Evolutionary conservation across 2,888 invertebrate genomes (phyloP).

Genomic region (Phoenoteleia sp.): DNA sequence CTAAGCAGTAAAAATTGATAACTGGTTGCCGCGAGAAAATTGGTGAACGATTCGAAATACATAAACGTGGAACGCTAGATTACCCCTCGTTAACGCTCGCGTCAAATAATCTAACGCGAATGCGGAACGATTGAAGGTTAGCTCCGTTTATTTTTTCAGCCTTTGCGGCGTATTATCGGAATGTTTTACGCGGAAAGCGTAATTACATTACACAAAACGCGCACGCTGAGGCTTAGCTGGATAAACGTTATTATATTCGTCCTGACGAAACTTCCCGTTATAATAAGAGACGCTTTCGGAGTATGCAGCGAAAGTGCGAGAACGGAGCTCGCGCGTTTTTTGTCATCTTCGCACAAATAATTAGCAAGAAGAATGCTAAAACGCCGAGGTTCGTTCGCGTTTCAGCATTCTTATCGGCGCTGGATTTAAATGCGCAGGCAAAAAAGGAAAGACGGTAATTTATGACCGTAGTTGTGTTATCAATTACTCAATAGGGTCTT

Average conservation of each 20-base stretch:
- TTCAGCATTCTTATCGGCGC: too few relatives aligned
- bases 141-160: not conserved
- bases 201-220: constrained; percentile 24
- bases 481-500: too few relatives aligned
- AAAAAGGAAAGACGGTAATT: too few relatives aligned
- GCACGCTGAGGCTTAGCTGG: not conserved
- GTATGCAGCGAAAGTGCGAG: constrained; percentile 28
- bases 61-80: constrained; percentile 35
- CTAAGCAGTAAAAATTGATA: constrained; percentile 22
- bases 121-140: constrained; percentile 34
- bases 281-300: constrained; percentile 21
- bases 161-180: constrained; percentile 1
- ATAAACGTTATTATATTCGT: constrained; percentile 25
- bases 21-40: constrained; percentile 31
- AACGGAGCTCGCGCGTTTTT: constrained; percentile 2
- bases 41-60: constrained; percentile 26
- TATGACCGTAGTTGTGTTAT: too few relatives aligned
- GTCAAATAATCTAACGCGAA: constrained; percentile 20
- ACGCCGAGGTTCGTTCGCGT: too few relatives aligned
- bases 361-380: constrained; percentile 25
- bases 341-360: constrained; percentile 17
- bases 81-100: constrained; percentile 30
- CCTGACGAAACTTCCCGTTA: constrained; percentile 36
- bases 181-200: constrained; percentile 22
- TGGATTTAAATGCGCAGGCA: too few relatives aligned